These are phyloP conservation scores for Fulica atra DNA, from an alignment of 2,113 vertebrate genomes.

Conservation along the genomic window DNA sequence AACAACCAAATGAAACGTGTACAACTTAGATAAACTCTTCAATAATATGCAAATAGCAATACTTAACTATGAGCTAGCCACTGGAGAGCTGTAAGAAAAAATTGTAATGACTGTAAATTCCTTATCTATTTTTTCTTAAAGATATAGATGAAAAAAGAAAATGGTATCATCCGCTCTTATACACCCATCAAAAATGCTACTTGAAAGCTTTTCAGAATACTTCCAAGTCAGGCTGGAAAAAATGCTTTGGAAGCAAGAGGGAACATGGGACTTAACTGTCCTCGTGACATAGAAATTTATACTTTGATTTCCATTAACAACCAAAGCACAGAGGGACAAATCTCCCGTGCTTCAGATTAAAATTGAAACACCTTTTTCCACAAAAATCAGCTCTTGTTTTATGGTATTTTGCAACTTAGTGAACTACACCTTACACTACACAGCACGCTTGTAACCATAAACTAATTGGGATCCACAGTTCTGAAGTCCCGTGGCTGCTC, in stretches of 20 bases:
- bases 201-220: neutral
- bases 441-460: neutral
- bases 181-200: neutral
- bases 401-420: neutral
- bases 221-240: neutral
- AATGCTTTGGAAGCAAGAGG: neutral
- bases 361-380: neutral
- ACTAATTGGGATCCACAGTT: neutral
- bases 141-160: neutral
- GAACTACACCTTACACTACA: neutral
- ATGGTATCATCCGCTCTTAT: neutral
- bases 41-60: neutral
- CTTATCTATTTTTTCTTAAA: neutral
- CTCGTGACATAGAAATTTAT: neutral
- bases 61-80: neutral
- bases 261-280: neutral
- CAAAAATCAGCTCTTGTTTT: neutral
- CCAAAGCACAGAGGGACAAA: neutral
- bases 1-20: neutral
- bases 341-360: neutral
- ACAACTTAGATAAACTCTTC: neutral
- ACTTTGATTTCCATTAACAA: neutral
- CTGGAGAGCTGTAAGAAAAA: neutral
- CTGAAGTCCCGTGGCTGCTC: neutral
- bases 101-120: fast-evolving